Percentiles rank a stretch among this genome's conserved stretches.
These are phyloP conservation scores for Scrobipalpa atriplicella DNA, from an alignment of 2,888 invertebrate species.

Conservation along the genomic window DNA sequence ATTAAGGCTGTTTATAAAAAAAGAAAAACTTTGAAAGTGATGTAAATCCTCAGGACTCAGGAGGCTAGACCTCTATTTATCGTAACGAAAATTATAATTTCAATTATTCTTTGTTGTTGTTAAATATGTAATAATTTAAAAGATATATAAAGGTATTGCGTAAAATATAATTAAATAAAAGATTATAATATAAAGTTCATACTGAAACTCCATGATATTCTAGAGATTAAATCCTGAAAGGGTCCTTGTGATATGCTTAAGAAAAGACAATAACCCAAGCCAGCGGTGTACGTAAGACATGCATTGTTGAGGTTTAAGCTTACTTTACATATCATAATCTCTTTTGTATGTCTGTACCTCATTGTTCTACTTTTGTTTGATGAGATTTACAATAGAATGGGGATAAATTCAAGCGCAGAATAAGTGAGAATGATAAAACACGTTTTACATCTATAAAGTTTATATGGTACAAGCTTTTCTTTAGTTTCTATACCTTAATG, in stretches of 20 bases:
- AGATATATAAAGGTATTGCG: too few relatives aligned
- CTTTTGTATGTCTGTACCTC: constrained; percentile 8
- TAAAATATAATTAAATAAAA: too few relatives aligned
- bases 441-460: neutral
- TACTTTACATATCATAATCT: constrained; percentile 24
- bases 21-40: too few relatives aligned
- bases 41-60: too few relatives aligned
- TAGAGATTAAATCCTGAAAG: constrained; percentile 1
- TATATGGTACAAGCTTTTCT: too few relatives aligned
- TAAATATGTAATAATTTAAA: too few relatives aligned
- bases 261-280: neutral
- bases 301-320: constrained; percentile 16
- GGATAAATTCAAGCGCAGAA: neutral
- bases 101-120: too few relatives aligned
- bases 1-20: too few relatives aligned
- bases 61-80: too few relatives aligned
- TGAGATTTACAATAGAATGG: neutral
- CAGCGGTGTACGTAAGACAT: neutral
- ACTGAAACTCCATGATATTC: neutral
- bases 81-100: too few relatives aligned
- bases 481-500: too few relatives aligned
- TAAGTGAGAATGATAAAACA: neutral
- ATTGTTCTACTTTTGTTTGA: constrained; percentile 4
- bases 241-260: neutral
- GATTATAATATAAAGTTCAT: too few relatives aligned